A percentile compares a stretch with the other conserved stretches of the same genome.
phyloP scores from a whole-genome alignment of 2,113 vertebrate genomes.

The Scalopus aquaticus region DNA sequence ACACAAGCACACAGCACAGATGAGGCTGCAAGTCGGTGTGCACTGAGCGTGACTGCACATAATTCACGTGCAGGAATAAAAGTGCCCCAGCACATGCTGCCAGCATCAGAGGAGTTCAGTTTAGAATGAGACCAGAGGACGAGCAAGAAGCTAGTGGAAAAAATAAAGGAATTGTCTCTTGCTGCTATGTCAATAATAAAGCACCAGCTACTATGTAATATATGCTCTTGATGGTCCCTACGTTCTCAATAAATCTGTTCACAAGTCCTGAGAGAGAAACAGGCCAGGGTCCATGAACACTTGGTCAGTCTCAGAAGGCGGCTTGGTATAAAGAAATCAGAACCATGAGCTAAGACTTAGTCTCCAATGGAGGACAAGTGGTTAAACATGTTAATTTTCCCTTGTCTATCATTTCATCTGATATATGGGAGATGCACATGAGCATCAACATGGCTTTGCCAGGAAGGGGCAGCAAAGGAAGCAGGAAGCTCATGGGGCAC shows the following conservation, averaged over 20 bases:
- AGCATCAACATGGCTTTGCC: background rate
- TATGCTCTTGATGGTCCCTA: background rate
- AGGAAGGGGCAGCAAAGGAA: background rate
- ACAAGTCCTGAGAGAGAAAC: background rate
- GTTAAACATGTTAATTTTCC: background rate
- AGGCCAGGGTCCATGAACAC: background rate
- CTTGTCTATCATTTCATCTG: background rate
- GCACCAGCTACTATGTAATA: background rate
- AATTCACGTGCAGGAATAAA: background rate
- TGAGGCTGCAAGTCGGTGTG: background rate
- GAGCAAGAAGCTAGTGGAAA: background rate
- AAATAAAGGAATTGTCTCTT: background rate
- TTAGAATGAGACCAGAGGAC: background rate
- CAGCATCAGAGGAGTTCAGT: background rate
- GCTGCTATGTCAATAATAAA: background rate
- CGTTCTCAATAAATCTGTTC: background rate
- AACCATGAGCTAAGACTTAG: background rate
- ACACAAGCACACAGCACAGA: background rate
- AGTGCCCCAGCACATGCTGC: background rate
- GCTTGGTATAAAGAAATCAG: background rate
- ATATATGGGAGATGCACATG: background rate
- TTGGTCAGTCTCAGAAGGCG: background rate
- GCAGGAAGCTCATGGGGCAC: fast-evolving
- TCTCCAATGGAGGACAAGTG: background rate
- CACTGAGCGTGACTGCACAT: background rate